Conservation (phyloP, 2,113 vertebrate genomes). For the Alligator sinensis region DNA sequence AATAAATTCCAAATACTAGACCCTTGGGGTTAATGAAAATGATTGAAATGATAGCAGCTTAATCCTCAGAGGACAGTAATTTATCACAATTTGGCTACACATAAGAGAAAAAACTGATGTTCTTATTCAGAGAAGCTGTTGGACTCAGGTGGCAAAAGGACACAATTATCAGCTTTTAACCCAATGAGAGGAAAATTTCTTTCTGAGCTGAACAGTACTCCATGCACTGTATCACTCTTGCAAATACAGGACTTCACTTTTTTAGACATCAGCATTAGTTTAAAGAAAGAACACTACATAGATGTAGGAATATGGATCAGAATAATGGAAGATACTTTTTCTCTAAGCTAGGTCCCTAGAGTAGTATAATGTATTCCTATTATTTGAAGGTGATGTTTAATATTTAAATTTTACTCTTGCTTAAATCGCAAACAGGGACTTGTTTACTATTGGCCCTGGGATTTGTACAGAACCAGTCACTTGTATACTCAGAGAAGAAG, state of each 20-base stretch:
- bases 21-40: not conserved
- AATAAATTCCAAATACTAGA: not conserved
- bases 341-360: not conserved
- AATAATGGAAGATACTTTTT: not conserved
- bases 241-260: not conserved
- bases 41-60: not conserved
- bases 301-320: not conserved
- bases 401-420: not conserved
- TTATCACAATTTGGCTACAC: not conserved
- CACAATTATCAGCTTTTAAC: not conserved
- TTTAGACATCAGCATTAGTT: not conserved
- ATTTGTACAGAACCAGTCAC: too few relatives aligned
- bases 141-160: conserved; percentile 8
- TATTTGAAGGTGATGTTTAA: not conserved
- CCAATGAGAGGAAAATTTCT: not conserved
- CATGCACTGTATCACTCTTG: not conserved
- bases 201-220: fast-evolving
- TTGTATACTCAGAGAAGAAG: not conserved
- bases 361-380: not conserved
- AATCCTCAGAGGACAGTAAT: not conserved
- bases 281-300: not conserved
- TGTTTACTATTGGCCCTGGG: too few relatives aligned
- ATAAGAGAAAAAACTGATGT: not conserved
- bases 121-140: not conserved
- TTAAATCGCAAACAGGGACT: not conserved